Conservation (phyloP, 2,888 invertebrate genomes). For the Teinopalpus imperialis region DNA sequence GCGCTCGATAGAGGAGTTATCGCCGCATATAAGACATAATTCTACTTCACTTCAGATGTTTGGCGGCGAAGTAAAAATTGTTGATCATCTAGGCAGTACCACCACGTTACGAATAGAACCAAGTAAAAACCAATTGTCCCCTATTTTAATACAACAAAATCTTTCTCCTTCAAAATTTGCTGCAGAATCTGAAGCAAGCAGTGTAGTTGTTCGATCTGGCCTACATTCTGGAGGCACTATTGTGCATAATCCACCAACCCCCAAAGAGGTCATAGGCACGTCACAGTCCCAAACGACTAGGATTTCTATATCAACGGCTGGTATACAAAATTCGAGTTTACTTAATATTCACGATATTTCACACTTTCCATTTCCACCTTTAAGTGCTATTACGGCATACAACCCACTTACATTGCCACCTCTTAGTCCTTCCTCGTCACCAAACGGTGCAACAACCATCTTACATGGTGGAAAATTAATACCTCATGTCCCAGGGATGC, state of each 20-base stretch:
- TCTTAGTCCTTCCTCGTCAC: constrained; percentile 64
- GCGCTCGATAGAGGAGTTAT: constrained; percentile 81
- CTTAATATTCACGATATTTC: constrained; percentile 74
- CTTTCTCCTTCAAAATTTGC: constrained; percentile 69
- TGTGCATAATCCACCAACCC: constrained; percentile 82
- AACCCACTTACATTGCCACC: constrained; percentile 86
- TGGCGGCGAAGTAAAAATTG: constrained; percentile 89
- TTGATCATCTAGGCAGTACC: constrained; percentile 85
- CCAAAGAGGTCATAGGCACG: constrained; percentile 64
- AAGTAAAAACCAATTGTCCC: constrained; percentile 80
- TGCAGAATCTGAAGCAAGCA: constrained; percentile 80
- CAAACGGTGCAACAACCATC: constrained; percentile 84
- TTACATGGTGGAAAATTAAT: constrained; percentile 88
- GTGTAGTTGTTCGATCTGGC: constrained; percentile 90
- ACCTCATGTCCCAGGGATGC: constrained; percentile 93
- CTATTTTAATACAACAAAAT: constrained; percentile 76
- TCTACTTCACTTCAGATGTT: constrained; percentile 85
- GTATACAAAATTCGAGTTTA: constrained; percentile 68
- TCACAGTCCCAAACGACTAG: constrained; percentile 79
- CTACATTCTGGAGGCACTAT: constrained; percentile 93
- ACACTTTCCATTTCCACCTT: constrained; percentile 85
- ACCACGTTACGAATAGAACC: constrained; percentile 87
- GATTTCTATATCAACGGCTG: constrained; percentile 76
- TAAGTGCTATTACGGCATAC: constrained; percentile 86
- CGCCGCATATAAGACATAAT: constrained; percentile 80